These are phyloP conservation scores for Argyrosomus regius DNA, from an alignment of 2,797 vertebrate species.

Conservation along the genomic window DNA sequence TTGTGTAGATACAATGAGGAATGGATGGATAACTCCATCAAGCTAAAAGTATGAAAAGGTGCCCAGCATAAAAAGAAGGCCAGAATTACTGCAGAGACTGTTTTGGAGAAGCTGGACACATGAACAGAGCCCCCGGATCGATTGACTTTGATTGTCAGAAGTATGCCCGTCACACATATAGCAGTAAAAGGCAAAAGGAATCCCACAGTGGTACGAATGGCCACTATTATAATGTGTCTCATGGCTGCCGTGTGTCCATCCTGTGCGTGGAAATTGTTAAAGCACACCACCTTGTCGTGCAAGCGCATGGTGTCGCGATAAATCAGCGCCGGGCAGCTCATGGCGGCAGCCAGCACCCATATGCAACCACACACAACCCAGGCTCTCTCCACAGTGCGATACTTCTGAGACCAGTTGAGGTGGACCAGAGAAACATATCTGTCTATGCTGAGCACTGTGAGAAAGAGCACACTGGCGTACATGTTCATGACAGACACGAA, in stretches of 20 bases:
- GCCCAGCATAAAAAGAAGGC: conserved; percentile 97
- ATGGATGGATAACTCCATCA: conserved; percentile 93
- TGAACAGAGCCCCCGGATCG: conserved; percentile 75
- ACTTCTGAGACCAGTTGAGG: conserved; percentile 85
- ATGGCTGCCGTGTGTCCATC: conserved; percentile 76
- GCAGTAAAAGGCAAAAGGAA: conserved; percentile 93
- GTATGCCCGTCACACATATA: conserved; percentile 90
- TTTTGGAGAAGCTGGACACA: conserved; percentile 92
- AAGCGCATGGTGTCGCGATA: conserved; percentile 89
- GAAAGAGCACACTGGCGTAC: conserved; percentile 96
- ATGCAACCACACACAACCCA: conserved; percentile 83
- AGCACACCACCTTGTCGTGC: conserved; percentile 88
- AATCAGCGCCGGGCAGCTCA: conserved; percentile 89
- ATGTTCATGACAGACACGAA: conserved; percentile 94
- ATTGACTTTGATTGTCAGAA: conserved; percentile 87
- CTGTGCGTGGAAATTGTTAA: conserved; percentile 90
- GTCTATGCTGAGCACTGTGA: conserved; percentile 94
- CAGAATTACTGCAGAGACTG: conserved; percentile 89
- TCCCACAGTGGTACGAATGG: conserved; percentile 88
- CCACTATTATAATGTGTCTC: conserved; percentile 88
- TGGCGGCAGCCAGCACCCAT: conserved; percentile 86
- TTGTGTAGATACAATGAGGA: conserved; percentile 78
- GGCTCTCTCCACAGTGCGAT: conserved; percentile 78
- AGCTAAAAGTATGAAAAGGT: conserved; percentile 92
- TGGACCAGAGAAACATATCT: conserved; percentile 90